These are phyloP conservation scores for Morphnarchus princeps DNA, from an alignment of 2,113 vertebrate species.

Conservation along the genomic window DNA sequence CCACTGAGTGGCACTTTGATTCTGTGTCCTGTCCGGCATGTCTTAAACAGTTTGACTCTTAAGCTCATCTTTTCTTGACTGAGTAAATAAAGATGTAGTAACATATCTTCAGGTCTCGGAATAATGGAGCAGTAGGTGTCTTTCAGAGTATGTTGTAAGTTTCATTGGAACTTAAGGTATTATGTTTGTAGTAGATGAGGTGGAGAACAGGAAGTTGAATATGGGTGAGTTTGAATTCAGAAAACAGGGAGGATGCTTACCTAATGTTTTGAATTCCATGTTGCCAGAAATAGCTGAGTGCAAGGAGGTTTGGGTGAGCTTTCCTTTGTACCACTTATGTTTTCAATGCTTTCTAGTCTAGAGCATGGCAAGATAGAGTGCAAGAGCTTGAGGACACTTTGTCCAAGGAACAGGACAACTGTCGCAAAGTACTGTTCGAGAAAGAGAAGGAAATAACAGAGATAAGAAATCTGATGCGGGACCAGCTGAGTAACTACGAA, in stretches of 20 bases:
- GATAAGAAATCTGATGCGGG: slow-evolving; percentile 81
- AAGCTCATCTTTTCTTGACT: background rate
- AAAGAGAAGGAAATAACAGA: slow-evolving; percentile 82
- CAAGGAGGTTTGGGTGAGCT: background rate
- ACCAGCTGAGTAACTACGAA: slow-evolving; percentile 84
- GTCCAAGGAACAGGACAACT: slow-evolving; percentile 78
- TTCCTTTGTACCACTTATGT: background rate
- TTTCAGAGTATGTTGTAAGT: background rate
- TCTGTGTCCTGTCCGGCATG: background rate
- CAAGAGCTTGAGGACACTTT: slow-evolving; percentile 81
- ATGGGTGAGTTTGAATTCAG: background rate
- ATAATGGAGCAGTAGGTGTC: background rate
- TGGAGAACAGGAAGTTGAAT: background rate
- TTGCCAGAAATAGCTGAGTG: background rate
- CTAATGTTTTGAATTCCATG: accelerated
- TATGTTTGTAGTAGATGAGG: background rate
- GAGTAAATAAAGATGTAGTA: background rate
- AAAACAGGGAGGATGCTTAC: accelerated
- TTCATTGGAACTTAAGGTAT: background rate
- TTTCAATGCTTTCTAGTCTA: slow-evolving; percentile 67
- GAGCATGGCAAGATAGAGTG: slow-evolving; percentile 81
- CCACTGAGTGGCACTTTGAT: background rate
- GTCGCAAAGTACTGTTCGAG: slow-evolving; percentile 71
- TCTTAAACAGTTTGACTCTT: background rate
- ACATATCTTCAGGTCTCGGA: background rate